Evolutionary conservation across 2,113 vertebrate species (phyloP).

Genomic region (Xiphophorus hellerii): DNA sequence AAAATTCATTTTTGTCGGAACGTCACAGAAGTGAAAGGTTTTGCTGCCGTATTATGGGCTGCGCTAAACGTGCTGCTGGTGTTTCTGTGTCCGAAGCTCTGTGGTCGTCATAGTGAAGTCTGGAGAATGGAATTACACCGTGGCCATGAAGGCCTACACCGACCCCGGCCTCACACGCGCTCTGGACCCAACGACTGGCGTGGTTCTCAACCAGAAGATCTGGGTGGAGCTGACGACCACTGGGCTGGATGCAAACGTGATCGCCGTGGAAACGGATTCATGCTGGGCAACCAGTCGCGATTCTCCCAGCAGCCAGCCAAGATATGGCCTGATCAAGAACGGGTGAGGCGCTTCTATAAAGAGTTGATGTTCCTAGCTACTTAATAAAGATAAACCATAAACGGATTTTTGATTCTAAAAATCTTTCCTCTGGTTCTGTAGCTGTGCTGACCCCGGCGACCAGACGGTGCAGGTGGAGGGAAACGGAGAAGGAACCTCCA

Average conservation of each 20-base stretch:
- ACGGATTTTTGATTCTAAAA: too few relatives aligned
- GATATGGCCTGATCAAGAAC: constrained; percentile 23
- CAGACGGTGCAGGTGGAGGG: constrained; percentile 9
- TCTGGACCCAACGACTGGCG: neutral
- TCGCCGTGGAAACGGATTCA: constrained; percentile 19
- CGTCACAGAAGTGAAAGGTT: too few relatives aligned
- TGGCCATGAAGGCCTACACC: constrained; percentile 35
- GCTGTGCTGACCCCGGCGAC: constrained; percentile 22
- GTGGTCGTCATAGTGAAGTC: constrained; percentile 2
- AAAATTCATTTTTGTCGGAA: too few relatives aligned
- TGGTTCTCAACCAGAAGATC: constrained; percentile 36
- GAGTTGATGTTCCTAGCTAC: neutral
- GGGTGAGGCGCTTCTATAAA: constrained; percentile 25
- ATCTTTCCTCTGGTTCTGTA: neutral
- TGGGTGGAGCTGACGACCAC: constrained; percentile 40
- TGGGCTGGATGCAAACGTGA: constrained; percentile 9
- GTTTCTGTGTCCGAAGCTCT: constrained; percentile 15
- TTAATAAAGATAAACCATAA: too few relatives aligned
- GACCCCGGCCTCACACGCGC: neutral
- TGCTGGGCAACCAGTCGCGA: constrained; percentile 27
- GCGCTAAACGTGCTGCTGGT: too few relatives aligned
- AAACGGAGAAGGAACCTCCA: constrained; percentile 31
- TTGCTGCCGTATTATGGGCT: too few relatives aligned
- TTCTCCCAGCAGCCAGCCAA: neutral
- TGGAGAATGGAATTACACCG: constrained; percentile 25